Percentiles rank a stretch among this genome's conserved stretches.
These are phyloP conservation scores for Cepaea nemoralis DNA, from an alignment of 1,140 invertebrate genomes.

Conservation along the genomic window DNA sequence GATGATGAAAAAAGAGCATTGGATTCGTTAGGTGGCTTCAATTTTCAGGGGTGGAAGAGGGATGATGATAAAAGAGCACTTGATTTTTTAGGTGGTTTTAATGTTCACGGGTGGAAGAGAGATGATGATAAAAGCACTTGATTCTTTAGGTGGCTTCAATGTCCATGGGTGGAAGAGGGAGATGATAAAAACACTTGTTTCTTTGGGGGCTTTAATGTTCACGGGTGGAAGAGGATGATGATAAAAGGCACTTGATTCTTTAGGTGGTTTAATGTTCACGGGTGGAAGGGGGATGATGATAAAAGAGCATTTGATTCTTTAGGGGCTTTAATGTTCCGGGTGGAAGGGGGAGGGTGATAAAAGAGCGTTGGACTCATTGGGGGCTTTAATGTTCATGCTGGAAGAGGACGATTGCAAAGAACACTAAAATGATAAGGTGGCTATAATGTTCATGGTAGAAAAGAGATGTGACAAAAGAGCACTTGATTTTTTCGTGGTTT, in stretches of 20 bases:
- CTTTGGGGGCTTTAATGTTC: constrained; percentile 8
- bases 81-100: constrained; percentile 10
- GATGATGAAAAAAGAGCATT: constrained; percentile 12
- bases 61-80: constrained; percentile 11
- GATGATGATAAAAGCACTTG: constrained; percentile 1
- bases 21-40: constrained; percentile 5
- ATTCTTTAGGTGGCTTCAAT: constrained; percentile 9
- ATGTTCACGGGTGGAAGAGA: background rate
- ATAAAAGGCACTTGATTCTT: constrained; percentile 15
- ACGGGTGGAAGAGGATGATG: constrained; percentile 12
- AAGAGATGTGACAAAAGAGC: too few species aligned
- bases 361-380: background rate
- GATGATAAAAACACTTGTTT: background rate
- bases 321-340: background rate
- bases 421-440: too few species aligned
- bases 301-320: constrained; percentile 16
- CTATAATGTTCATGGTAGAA: too few species aligned
- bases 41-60: background rate
- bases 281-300: constrained; percentile 3
- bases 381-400: background rate
- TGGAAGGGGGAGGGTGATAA: background rate
- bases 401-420: too few species aligned
- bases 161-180: constrained; percentile 9
- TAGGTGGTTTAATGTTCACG: background rate
- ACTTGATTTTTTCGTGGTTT: too few species aligned